phyloP scores from a whole-genome alignment of 2,113 vertebrate genomes.

The Anser cygnoides region DNA sequence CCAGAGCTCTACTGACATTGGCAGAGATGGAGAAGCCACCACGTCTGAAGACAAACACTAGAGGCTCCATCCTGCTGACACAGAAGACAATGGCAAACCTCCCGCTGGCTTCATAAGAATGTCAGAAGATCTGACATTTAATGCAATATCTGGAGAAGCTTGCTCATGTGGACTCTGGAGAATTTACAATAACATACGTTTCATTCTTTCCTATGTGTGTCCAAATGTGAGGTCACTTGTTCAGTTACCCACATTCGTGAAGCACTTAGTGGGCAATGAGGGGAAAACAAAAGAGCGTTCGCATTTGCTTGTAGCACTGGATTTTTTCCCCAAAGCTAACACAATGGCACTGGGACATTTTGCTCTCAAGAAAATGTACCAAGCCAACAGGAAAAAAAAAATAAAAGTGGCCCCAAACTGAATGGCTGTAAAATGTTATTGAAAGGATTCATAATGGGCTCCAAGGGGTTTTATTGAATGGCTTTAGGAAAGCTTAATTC shows the following conservation, averaged over 20 bases:
- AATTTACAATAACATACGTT: conserved; percentile 20
- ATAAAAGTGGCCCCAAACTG: background rate
- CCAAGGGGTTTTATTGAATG: conserved; percentile 11
- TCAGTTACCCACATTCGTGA: conserved; percentile 50
- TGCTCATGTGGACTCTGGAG: background rate
- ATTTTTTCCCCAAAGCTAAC: conserved; percentile 28
- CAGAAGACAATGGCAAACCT: conserved; percentile 35
- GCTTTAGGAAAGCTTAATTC: conserved; percentile 25
- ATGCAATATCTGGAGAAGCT: conserved; percentile 7
- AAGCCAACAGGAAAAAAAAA: conserved; percentile 31
- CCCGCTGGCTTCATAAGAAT: background rate
- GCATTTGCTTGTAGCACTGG: conserved; percentile 47
- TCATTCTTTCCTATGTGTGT: conserved; percentile 31
- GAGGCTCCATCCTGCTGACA: conserved; percentile 15
- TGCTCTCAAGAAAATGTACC: conserved; percentile 47
- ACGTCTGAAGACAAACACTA: background rate
- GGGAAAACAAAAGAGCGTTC: conserved; percentile 31
- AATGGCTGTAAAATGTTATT: conserved; percentile 59
- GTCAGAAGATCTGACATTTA: conserved; percentile 7
- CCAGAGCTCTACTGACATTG: background rate
- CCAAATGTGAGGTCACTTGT: conserved; percentile 43
- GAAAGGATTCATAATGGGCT: conserved; percentile 49
- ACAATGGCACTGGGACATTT: conserved; percentile 41
- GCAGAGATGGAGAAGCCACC: background rate
- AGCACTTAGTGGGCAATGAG: background rate